Base-by-base conservation (phyloP, 2,888 invertebrate genomes). In the Hypselothyrea guttata region DNA sequence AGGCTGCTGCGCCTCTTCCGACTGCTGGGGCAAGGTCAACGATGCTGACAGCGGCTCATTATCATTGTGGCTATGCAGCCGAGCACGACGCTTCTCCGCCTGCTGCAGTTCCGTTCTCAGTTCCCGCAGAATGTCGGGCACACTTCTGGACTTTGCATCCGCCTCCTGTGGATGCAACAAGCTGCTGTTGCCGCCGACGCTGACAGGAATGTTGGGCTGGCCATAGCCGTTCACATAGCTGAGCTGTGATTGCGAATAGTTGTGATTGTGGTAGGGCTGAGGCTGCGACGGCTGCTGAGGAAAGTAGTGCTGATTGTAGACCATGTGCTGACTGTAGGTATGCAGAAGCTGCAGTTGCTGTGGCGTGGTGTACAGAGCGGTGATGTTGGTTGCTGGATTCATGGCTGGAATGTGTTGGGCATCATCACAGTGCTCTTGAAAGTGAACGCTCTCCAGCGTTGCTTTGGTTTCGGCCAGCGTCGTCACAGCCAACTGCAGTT, bases 91-190 rank as follows among this genome's bases (percentile, higher is more conserved):
- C 53, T 90, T 90, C 2, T 91, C 91, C 42, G 91, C 90, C 41
- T 91, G 89, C 52, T 91, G 91, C 11, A 91, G 90, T 88, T 95
- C 94, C 69, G 93, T 93, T 87, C 94, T 93, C 63, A 96, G 90
- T 76, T 95, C 94, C 83, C 93, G 93, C 13, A 95, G 92, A 86
- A 96, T 95, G 87, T 94, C 93, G 0, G 95, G 94, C 35, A 95
- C 95, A 88, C 93, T 94, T 73, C 92, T 91, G 0, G 92, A 92
- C 68, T 92, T 89, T 4, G 57, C 42, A 16, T 78, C 65, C 5
- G 46, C 59, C n/a, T 77, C 78, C 22, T 66, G 57, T 4, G 63
- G 47, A 5, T 16, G 40, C 2, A 46, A n/a, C 37, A 46, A 30
- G 28, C 34, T 52, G 16, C 11, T 56, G 46, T 31, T 52, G 16